Base-by-base conservation (phyloP, 1,140 invertebrate species). In the Ruditapes philippinarum region DNA sequence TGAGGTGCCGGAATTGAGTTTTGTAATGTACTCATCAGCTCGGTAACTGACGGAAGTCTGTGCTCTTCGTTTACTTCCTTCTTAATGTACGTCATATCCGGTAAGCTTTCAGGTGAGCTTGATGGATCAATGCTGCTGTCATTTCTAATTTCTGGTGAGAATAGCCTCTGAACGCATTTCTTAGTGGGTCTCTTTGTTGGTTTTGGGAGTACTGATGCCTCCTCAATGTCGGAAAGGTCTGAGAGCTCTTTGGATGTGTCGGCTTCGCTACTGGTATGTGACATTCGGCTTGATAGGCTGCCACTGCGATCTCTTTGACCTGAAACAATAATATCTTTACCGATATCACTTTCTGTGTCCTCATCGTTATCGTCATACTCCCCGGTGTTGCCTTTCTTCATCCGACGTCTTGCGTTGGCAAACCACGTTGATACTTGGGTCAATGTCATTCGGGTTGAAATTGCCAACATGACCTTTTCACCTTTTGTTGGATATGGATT, bases 381-480 rank as follows among this genome's bases (percentile, higher is more conserved):
- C 25, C 98, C 99, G 99, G 99, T 99, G 96, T 99, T 99, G 96
- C 99, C 99, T 95, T 99, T 99, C 97, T 99, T 99, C 51, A 96
- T 91, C 22, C 95, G 89, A 28, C 95, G 90, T 60, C 95, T 65
- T 74, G 95, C 95, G 88, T 95, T 95, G 49, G 95, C 95, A 84
- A 95, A 95, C 95, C 95, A 95, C 79, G 95, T 95, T 57, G 95
- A 95, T 62, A 95, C 95, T 96, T 99, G 99, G 9, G 99, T 99
- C 65, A 99, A 96, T 40, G 99, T 99, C 99, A 99, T 99, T 96
- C 99, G 99, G 73, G 99, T 99, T 93, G 99, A 98, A 94, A 99
- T 99, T 49, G 99, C 99, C 93, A 99, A 96, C 98, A 99, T 99
- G 89, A 99, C 99, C 96, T 99, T 99, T 96, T 99, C 99, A 33